Evolutionary conservation across 2,113 vertebrate genomes (phyloP).

Genomic region (Pyrgilauda ruficollis): DNA sequence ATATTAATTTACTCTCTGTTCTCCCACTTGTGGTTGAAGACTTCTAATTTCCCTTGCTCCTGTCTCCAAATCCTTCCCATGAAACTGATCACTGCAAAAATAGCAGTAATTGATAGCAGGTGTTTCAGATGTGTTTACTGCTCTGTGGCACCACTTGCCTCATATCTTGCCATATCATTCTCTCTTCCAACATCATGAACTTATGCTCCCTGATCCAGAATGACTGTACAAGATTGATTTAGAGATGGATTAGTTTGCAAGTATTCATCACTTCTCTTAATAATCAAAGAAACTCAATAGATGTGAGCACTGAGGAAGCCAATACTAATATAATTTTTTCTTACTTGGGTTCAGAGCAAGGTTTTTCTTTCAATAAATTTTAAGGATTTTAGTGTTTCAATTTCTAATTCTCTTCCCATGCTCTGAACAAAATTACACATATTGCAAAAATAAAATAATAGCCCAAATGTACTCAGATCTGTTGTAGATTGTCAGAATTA

Average conservation of each 20-base stretch:
- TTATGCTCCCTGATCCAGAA: background rate
- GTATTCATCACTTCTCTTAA: conserved; percentile 23
- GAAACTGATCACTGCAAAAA: background rate
- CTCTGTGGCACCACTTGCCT: background rate
- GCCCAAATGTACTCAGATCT: background rate
- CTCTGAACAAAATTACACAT: background rate
- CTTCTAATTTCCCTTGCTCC: background rate
- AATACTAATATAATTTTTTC: conserved; percentile 30
- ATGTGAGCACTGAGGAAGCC: background rate
- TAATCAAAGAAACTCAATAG: background rate
- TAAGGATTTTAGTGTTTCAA: background rate
- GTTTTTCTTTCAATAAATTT: conserved; percentile 35
- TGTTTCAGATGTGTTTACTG: background rate
- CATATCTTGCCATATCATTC: background rate
- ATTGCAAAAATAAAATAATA: background rate
- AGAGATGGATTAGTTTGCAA: background rate
- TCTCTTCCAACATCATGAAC: conserved; percentile 10
- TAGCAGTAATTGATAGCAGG: background rate
- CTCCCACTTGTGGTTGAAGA: background rate
- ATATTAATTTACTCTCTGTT: background rate
- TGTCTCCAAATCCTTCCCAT: background rate
- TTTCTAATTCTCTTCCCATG: background rate
- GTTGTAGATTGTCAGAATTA: background rate
- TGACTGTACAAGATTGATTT: conserved; percentile 14
- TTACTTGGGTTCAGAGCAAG: conserved; percentile 26